Evolutionary conservation across 2,113 vertebrate species (phyloP).

Genomic region (Sylvietta virens): DNA sequence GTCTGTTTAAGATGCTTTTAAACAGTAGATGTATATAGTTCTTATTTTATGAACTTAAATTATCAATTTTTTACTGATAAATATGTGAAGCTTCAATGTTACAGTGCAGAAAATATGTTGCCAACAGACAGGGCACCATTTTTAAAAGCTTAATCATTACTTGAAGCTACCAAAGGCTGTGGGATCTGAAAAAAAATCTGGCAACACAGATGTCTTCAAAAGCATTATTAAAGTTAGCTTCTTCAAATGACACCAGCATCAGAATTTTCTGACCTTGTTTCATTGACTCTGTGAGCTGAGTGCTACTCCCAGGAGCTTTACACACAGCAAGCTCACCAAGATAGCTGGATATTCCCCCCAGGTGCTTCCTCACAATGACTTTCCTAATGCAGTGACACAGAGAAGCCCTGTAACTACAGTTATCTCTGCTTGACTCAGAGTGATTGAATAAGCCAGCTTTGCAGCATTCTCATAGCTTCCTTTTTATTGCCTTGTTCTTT

Average conservation of each 20-base stretch:
- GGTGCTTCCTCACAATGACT: background rate
- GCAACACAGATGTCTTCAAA: background rate
- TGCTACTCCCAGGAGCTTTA: background rate
- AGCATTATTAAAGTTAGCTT: background rate
- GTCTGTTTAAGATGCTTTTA: background rate
- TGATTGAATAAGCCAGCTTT: background rate
- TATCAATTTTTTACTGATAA: background rate
- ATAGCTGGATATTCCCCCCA: background rate
- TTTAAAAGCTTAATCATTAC: background rate
- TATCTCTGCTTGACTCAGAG: background rate
- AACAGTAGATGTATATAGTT: background rate
- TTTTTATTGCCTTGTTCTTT: background rate
- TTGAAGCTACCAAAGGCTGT: background rate
- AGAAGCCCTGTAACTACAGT: background rate
- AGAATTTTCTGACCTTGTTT: slow-evolving; percentile 15
- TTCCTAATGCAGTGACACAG: background rate
- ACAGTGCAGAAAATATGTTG: background rate
- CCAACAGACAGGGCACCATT: background rate
- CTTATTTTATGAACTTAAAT: background rate
- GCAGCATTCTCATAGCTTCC: background rate
- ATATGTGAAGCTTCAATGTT: background rate
- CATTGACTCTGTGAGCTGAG: background rate
- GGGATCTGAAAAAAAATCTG: background rate
- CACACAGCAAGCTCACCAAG: background rate
- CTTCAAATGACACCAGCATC: slow-evolving; percentile 1